Evolutionary conservation across 1,140 invertebrate species (phyloP), one percentile per base, ranked within the genome.

Genomic region (Solenopsis invicta): DNA sequence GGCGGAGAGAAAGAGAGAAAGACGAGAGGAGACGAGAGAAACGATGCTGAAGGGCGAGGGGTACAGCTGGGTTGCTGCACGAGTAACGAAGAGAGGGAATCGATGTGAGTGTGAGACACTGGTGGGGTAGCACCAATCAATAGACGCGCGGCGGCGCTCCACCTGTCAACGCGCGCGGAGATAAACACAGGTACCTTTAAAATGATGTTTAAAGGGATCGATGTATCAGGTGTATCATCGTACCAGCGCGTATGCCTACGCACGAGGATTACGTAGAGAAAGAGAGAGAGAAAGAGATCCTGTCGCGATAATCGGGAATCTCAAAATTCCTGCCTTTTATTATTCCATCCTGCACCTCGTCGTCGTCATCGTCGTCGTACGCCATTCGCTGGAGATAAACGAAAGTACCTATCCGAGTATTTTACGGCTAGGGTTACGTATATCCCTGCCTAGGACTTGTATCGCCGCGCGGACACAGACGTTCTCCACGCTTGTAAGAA

Each of bases 131-230:
- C 91, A 90, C 91, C 91, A 92, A 92, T 92, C 91, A 89, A 92
- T 92, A 92, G 89, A 89, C 91, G 91, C 91, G 91, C 91, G 91
- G 87, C 91, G 91, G 91, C 91, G 91, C 91, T 81, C 91, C 91
- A 92, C 89, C 91, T 92, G 91, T 92, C 91, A 92, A 92, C 91
- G 91, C 91, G 77, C 34, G 48, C 61, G 64, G 85, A 90, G 61
- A 90, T 92, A 92, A 92, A 92, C 91, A 92, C 71, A 90, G 76
- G 71, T 89, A 88, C 12, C 72, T 67, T 67, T 76, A 66, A 76
- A 89, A 75, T 59, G 85, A 69, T 90, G 45, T 90, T 90, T 90
- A 89, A 89, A 77, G 76, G 62, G 45, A 84, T 24, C 21, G 66
- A 48, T 4, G 24, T 50, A 21, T 84, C 37, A 48, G 45, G 56